Conservation (phyloP, 2,888 invertebrate species). For the Tetramorium bicarinatum region DNA sequence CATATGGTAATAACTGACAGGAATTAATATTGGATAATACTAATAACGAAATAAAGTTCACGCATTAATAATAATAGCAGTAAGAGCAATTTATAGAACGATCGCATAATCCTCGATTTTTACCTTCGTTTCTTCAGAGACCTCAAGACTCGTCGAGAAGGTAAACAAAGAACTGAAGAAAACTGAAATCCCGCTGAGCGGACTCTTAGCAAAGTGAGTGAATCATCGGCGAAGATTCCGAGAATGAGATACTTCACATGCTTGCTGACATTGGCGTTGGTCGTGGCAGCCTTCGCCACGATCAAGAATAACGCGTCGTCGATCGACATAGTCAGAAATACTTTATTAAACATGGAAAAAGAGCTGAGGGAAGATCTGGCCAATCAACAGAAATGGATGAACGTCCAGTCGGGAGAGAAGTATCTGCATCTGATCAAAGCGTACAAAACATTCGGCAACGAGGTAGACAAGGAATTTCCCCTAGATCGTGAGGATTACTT, state of each 20-base stretch:
- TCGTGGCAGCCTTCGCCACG: conserved; percentile 59
- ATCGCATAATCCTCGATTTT: neutral
- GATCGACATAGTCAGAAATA: conserved; percentile 89
- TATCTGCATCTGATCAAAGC: conserved; percentile 89
- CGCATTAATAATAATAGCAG: neutral
- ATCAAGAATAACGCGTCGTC: conserved; percentile 78
- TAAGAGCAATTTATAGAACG: neutral
- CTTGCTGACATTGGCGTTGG: conserved; percentile 60
- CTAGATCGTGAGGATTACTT: conserved; percentile 70
- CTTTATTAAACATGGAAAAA: conserved; percentile 88
- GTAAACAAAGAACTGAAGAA: neutral
- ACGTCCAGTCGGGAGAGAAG: conserved; percentile 68
- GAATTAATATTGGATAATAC: neutral
- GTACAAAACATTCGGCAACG: conserved; percentile 88
- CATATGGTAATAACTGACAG: neutral
- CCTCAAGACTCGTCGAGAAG: neutral
- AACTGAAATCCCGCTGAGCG: neutral
- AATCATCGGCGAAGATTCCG: conserved; percentile 37
- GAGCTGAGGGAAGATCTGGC: conserved; percentile 86
- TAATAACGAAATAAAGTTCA: neutral
- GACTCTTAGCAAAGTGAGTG: neutral
- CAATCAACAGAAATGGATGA: conserved; percentile 79
- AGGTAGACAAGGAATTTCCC: conserved; percentile 84
- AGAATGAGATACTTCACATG: conserved; percentile 51
- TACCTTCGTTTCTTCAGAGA: conserved; percentile 1